Evolutionary conservation across 2,888 invertebrate species (phyloP), one percentile per base, ranked within the genome.

Genomic region (Cryptus viduatorius): DNA sequence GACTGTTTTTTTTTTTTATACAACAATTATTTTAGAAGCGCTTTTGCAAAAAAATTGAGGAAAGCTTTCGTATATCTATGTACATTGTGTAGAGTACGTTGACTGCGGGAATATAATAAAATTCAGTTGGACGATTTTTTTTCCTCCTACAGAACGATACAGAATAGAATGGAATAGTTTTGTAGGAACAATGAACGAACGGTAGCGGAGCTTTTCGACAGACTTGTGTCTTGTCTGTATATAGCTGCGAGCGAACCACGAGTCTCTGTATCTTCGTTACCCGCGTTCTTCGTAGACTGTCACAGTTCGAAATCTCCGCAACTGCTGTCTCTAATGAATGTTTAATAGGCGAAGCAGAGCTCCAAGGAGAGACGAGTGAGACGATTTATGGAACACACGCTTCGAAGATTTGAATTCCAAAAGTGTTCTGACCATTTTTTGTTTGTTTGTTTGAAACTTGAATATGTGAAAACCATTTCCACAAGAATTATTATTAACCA

Each of bases 241-340:
- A 59, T 64, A 61, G 73, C 48, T 48, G 31, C 61, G 44, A 77
- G 77, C 53, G 50, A 53, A 37, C 37, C 14, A 12, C 24, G 53
- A 12, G 53, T 56, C 44, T 14, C n/a, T 61, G 31, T 53, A 8
- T 48, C 19, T 77, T 42, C 14, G 50, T 44, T 67, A 56, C 56
- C 48, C 65, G 14, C 29, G 56, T 65, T 56, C 31, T 79, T 42
- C 64, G 53, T 29, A 31, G 46, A 42, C 37, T 59, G 31, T 44
- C 61, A 29, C 61, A 29, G 29, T 61, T 68, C 68, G n/a, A 78
- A 73, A 82, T 73, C 82, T 48, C 67, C 82, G 69, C 65, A 76
- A 84, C 80, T 78, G 68, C 59, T 24, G 75, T 72, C 64, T 85
- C 87, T 85, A 86, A 88, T 84, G 85, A 89, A 89, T 87, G 84